Percentiles rank a stretch among this genome's conserved stretches.
Conservation (phyloP, 2,113 vertebrate genomes). For the Caretta caretta region DNA sequence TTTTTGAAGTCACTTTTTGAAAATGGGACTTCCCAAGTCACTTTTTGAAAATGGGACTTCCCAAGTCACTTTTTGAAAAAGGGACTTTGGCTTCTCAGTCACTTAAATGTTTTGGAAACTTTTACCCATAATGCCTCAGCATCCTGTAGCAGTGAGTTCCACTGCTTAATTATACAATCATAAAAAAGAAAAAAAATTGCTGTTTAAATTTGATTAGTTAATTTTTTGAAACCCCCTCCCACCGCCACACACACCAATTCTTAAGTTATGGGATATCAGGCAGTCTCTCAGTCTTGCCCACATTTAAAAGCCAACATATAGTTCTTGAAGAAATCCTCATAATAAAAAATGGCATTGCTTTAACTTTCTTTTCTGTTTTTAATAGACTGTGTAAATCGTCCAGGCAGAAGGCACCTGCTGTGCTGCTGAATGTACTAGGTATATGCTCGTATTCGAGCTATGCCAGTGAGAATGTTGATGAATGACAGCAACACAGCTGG, state of each 20-base stretch:
- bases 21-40: not conserved
- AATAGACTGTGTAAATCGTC: not conserved
- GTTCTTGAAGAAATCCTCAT: not conserved
- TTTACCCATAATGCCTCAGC: not conserved
- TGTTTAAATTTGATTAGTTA: not conserved
- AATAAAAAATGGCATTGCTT: not conserved
- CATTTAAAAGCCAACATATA: fast-evolving
- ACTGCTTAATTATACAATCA: not conserved
- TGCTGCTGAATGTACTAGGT: not conserved
- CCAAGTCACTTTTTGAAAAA: no score
- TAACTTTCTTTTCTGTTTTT: not conserved
- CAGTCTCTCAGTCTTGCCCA: not conserved
- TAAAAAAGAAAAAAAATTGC: not conserved
- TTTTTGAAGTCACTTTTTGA: no score
- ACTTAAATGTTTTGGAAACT: not conserved
- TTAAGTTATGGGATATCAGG: no score
- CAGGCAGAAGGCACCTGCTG: not conserved
- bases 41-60: not conserved
- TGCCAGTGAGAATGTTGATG: not conserved
- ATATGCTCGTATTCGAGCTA: not conserved
- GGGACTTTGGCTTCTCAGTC: not conserved
- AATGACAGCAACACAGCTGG: not conserved
- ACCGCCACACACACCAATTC: not conserved
- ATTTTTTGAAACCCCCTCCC: not conserved
- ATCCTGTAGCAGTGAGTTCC: not conserved